Conservation (phyloP, 2,888 invertebrate genomes). For the Aleiodes leptofemur region DNA sequence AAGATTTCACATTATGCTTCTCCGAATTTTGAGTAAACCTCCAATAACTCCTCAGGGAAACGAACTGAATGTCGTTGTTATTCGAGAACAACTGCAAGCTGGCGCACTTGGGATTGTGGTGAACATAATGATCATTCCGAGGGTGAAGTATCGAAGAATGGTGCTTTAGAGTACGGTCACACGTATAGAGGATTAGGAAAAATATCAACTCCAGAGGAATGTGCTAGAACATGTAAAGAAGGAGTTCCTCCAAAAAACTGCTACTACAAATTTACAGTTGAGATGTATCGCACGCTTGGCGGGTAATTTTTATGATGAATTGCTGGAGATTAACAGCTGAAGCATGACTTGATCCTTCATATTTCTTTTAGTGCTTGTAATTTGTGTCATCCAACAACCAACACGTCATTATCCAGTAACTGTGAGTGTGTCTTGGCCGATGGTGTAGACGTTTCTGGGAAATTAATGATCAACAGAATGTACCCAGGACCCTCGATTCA, state of each 20-base stretch:
- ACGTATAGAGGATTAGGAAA: neutral
- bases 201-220: slow-evolving; percentile 56
- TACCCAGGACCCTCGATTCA: slow-evolving; percentile 91
- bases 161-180: neutral
- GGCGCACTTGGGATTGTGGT: neutral
- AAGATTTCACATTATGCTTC: too few relatives aligned
- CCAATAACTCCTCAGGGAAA: too few relatives aligned
- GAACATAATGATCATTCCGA: neutral
- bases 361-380: slow-evolving; percentile 82
- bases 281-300: slow-evolving; percentile 56
- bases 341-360: neutral
- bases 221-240: slow-evolving; percentile 65
- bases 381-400: slow-evolving; percentile 89
- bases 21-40: too few relatives aligned
- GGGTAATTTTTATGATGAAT: slow-evolving; percentile 21
- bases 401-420: slow-evolving; percentile 87
- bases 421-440: slow-evolving; percentile 92
- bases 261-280: slow-evolving; percentile 62
- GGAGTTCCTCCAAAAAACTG: slow-evolving; percentile 61
- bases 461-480: slow-evolving; percentile 87
- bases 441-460: slow-evolving; percentile 88
- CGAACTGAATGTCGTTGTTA: neutral
- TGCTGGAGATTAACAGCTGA: slow-evolving; percentile 32
- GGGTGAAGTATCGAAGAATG: neutral
- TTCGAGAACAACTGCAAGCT: neutral